Percentiles rank a stretch among this genome's conserved stretches.
phyloP scores from a whole-genome alignment of 2,888 invertebrate genomes.

The Sminthurinus aureus region DNA sequence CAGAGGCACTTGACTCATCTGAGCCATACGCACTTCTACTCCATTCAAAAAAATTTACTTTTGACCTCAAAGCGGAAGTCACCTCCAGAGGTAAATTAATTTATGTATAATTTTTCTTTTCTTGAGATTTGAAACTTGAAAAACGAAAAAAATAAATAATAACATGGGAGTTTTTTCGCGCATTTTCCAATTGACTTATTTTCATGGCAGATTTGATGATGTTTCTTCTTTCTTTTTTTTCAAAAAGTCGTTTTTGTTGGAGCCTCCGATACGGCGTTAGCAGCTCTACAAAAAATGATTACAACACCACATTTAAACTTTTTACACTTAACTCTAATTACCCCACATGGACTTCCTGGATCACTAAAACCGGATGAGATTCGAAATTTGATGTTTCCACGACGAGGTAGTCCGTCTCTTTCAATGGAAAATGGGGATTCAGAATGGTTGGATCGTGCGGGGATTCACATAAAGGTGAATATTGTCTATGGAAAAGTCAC shows the following conservation, averaged over 20 bases:
- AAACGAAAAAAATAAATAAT: too few species aligned
- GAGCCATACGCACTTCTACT: slow-evolving; percentile 49
- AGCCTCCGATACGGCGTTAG: slow-evolving; percentile 71
- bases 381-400: slow-evolving; percentile 65
- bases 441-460: slow-evolving; percentile 51
- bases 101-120: too few species aligned
- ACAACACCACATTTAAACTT: slow-evolving; percentile 69
- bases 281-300: slow-evolving; percentile 71
- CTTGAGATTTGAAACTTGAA: too few species aligned
- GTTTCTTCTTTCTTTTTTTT: too few species aligned
- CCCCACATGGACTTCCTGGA: slow-evolving; percentile 72
- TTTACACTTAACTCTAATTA: slow-evolving; percentile 75
- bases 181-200: too few species aligned
- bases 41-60: slow-evolving; percentile 52
- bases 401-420: slow-evolving; percentile 67
- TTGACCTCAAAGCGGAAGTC: slow-evolving; percentile 65
- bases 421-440: slow-evolving; percentile 70
- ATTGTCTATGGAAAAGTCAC: slow-evolving; percentile 70
- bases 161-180: too few species aligned
- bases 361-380: slow-evolving; percentile 63
- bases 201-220: too few species aligned
- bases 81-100: too few species aligned
- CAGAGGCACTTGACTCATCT: slow-evolving; percentile 38
- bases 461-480: slow-evolving; percentile 72
- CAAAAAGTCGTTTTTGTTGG: slow-evolving; percentile 76